phyloP scores from a whole-genome alignment of 2,888 invertebrate genomes.

The Cheilosia urbana region DNA sequence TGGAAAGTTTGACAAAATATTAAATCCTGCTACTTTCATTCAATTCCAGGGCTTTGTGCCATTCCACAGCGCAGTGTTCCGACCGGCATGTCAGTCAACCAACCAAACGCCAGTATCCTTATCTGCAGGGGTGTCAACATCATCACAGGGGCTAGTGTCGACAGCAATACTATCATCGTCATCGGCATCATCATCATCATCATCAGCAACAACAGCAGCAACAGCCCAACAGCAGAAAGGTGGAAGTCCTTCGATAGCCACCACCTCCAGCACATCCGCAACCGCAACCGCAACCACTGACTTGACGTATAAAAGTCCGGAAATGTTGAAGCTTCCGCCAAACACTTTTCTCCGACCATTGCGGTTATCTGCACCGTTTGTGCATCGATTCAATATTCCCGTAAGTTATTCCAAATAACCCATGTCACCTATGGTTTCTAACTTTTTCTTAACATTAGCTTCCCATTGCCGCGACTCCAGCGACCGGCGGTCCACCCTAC shows the following conservation, averaged over 20 bases:
- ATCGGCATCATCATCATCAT: constrained; percentile 34
- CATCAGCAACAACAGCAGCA: constrained; percentile 22
- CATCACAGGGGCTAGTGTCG: background rate
- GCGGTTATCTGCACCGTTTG: constrained; percentile 73
- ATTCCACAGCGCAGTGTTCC: constrained; percentile 33
- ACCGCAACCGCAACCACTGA: constrained; percentile 35
- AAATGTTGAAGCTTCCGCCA: constrained; percentile 80
- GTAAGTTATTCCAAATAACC: constrained; percentile 76
- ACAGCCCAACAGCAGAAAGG: constrained; percentile 52
- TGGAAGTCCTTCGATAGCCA: constrained; percentile 21
- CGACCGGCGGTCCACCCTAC: constrained; percentile 75
- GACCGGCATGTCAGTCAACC: constrained; percentile 31
- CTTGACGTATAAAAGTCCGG: constrained; percentile 64
- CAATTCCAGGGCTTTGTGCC: constrained; percentile 52
- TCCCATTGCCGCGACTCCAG: constrained; percentile 79
- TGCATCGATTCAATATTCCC: constrained; percentile 81
- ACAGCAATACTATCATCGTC: background rate
- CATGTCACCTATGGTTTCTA: background rate
- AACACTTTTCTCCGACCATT: constrained; percentile 81
- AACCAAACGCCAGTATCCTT: constrained; percentile 16
- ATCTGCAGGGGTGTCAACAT: constrained; percentile 9
- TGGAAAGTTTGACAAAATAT: constrained; percentile 22
- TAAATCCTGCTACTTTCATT: constrained; percentile 30
- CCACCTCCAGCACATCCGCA: constrained; percentile 45
- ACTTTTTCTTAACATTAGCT: constrained; percentile 76